Conservation (phyloP, 2,888 invertebrate species). For the Corbicula japonica region DNA sequence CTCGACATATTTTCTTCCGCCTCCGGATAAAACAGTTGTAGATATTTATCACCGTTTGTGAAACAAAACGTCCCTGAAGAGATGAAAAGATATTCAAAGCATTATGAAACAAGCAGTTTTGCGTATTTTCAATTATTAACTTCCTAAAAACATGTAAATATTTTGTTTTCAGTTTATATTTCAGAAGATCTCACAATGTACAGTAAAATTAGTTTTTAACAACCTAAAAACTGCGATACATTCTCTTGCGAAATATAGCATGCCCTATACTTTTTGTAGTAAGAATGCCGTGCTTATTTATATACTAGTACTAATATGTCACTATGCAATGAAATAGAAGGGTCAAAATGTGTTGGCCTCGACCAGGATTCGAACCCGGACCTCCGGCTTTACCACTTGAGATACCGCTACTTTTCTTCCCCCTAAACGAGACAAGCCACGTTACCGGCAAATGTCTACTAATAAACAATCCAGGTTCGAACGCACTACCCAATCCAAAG, state of each 20-base stretch:
- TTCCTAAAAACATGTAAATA: not conserved
- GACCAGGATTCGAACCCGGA: too few relatives aligned
- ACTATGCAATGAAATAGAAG: too few relatives aligned
- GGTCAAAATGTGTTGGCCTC: too few relatives aligned
- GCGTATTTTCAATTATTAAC: not conserved
- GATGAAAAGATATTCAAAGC: not conserved
- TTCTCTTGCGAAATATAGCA: not conserved
- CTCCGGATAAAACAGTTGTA: slow-evolving; percentile 73
- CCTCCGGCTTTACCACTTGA: too few relatives aligned
- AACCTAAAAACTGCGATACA: not conserved
- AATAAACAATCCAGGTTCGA: too few relatives aligned
- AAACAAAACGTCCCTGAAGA: slow-evolving; percentile 73
- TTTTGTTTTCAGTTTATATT: not conserved
- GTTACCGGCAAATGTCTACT: too few relatives aligned
- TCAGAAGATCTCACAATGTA: not conserved
- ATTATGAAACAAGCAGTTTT: not conserved
- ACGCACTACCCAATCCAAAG: too few relatives aligned
- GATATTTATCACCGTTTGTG: slow-evolving; percentile 69
- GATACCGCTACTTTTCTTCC: too few relatives aligned
- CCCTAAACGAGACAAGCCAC: too few relatives aligned
- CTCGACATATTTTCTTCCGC: slow-evolving; percentile 73
- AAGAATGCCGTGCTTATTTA: too few relatives aligned
- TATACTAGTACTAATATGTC: too few relatives aligned
- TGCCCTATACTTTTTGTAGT: too few relatives aligned
- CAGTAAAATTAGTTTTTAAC: not conserved